Evolutionary conservation across 2,888 invertebrate genomes (phyloP), one percentile per base, ranked within the genome.

Genomic region (Eupithecia subfuscata): DNA sequence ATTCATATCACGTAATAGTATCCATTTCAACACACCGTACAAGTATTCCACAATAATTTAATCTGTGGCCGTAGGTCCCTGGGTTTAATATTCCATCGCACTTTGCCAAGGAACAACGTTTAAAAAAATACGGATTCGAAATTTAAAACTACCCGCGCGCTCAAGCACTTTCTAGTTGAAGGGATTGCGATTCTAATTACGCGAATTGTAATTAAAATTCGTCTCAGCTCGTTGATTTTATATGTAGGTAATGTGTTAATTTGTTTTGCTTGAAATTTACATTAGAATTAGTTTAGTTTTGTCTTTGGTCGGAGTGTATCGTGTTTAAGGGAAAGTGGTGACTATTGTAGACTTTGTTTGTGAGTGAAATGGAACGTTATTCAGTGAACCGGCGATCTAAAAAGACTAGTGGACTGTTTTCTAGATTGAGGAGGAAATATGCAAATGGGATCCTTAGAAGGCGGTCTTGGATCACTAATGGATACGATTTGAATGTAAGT

Each of bases 21-120:
- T 95, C 92, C 90, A 89, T 91, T 93, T 92, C 94, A 91, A 92
- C 94, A 90, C 93, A 95, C 94, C 94, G 94, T 94, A 89, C 84
- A 91, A 90, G 85, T 90, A 92, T 64, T 65, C 40, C 67, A 73
- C 77, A 74, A 75, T 68, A 40, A 70, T 74, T 73, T 77, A 77
- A 69, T 71, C 77, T 92, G 92, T 90, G 93, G 91, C 92, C 91
- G 89, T 89, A 88, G 18, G 12, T 85, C 83, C 78, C 85, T 82
- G 78, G 86, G 90, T 90, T 90, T 92, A 92, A 91, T 92, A 90
- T 84, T 87, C 85, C 82, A 78, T 82, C 85, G 85, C 88, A 87
- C 89, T 86, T 85, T 84, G 87, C 84, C 88, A 88, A 85, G 90
- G 91, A 91, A 92, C 91, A 91, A 88, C 90, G 91, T 85, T 84